Conservation (phyloP, 2,888 invertebrate genomes). For the Lycia hirtaria region DNA sequence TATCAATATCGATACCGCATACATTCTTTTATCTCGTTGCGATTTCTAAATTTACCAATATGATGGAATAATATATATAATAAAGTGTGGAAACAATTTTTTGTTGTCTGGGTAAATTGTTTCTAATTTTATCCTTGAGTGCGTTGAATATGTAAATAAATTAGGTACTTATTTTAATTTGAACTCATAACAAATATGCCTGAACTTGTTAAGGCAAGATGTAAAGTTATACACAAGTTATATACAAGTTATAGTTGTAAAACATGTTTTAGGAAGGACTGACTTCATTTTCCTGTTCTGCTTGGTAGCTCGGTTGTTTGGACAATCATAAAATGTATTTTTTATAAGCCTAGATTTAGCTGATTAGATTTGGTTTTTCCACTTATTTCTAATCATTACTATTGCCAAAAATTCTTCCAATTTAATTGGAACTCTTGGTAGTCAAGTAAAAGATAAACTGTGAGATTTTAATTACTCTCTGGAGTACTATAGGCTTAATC, state of each 20-base stretch:
- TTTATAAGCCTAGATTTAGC: neutral
- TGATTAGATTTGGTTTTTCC: neutral
- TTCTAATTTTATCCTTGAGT: constrained; percentile 39
- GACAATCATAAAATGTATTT: neutral
- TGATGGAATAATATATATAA: neutral
- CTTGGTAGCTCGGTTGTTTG: neutral
- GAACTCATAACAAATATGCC: too few species aligned
- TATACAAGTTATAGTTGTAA: neutral
- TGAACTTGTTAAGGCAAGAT: neutral
- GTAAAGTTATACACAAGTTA: neutral
- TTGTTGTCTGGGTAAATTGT: neutral
- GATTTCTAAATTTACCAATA: neutral
- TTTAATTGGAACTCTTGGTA: too few species aligned
- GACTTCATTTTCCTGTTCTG: neutral
- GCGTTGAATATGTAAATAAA: constrained; percentile 10
- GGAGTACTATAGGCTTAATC: too few species aligned
- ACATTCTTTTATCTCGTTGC: neutral
- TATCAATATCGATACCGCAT: neutral
- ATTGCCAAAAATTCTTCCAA: too few species aligned
- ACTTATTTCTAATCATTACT: too few species aligned
- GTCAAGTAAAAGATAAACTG: too few species aligned
- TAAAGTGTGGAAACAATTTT: neutral
- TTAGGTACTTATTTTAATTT: neutral
- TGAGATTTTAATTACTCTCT: too few species aligned
- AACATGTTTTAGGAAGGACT: neutral